Evolutionary conservation across 2,888 invertebrate species (phyloP), one percentile per base, ranked within the genome.

Genomic region (Megalurothrips usitatus): DNA sequence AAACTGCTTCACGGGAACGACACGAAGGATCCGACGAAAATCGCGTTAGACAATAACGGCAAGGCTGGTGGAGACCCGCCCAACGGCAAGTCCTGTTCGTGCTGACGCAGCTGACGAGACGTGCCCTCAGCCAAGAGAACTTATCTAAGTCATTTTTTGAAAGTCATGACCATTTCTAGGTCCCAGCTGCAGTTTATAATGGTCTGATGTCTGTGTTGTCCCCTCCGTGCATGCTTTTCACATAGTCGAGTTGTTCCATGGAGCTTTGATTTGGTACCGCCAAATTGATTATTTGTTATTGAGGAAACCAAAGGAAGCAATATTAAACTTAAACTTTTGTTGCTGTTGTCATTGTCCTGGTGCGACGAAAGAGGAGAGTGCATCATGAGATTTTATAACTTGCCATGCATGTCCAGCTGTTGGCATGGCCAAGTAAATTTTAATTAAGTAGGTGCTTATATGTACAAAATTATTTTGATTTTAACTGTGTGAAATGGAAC

Each of bases 71-170:
- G 68, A 10, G 68, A 75, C 12, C 23, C 68, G 12, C 23, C 68
- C 23, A 75, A 63, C 26, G 14, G 26, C 79, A 28, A 23, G 43
- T 79, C 80, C 34, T 79, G n/a, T 12, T 47, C 68, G n/a, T 82
- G 47, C 26, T 81, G 75, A 43, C n/a, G n/a, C n/a, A n/a, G n/a
- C n/a, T n/a, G n/a, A n/a, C 48, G 49, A 6, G 52, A 52, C 68
- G 26, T 12, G 68, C 26, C 49, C 80, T 68, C 12, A 49, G 58
- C 52, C 34, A 80, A 52, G 43, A n/a, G 80, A 80, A 43, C 80
- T 75, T 11, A 80, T 80, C 49, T 58, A 81, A 75, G 19, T 78
- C 19, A 63, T 23, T 34, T 49, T 34, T 49, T 75, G 23, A 75
- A 26, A 75, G 68, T 75, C 68, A 75, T 75, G 68, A 26, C 23